These are phyloP conservation scores for Pseudomyrmex concolor DNA, from an alignment of 1,140 invertebrate species.

Conservation along the genomic window DNA sequence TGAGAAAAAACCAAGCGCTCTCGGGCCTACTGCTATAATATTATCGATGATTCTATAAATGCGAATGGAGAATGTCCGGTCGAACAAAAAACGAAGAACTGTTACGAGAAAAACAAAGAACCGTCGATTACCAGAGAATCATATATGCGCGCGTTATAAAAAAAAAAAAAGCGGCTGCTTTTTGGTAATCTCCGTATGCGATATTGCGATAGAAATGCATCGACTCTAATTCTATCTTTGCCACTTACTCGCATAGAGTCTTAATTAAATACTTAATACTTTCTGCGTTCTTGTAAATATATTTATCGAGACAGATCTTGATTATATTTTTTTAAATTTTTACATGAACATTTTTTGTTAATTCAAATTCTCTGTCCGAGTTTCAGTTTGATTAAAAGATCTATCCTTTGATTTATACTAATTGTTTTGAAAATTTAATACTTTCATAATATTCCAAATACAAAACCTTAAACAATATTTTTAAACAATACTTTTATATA, in stretches of 20 bases:
- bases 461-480: too few species aligned
- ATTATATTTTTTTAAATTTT: neutral
- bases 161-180: constrained; percentile 63
- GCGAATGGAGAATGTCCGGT: constrained; percentile 68
- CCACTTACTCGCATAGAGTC: neutral
- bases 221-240: constrained; percentile 71
- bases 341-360: too few species aligned
- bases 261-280: too few species aligned
- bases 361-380: too few species aligned
- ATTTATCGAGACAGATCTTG: neutral
- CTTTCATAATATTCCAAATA: too few species aligned
- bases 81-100: constrained; percentile 35
- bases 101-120: constrained; percentile 38
- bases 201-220: constrained; percentile 61
- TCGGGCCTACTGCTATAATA: constrained; percentile 28
- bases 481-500: too few species aligned
- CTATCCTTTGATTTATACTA: too few species aligned
- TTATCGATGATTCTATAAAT: constrained; percentile 55
- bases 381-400: too few species aligned
- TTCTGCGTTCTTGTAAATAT: too few species aligned
- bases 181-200: constrained; percentile 21
- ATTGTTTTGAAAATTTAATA: too few species aligned
- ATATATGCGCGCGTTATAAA: constrained; percentile 49
- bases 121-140: constrained; percentile 56
- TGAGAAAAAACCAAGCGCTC: constrained; percentile 71